Percentiles rank a stretch among this genome's conserved stretches.
Conservation (phyloP, 2,888 invertebrate species). For the Torymus auratus region DNA sequence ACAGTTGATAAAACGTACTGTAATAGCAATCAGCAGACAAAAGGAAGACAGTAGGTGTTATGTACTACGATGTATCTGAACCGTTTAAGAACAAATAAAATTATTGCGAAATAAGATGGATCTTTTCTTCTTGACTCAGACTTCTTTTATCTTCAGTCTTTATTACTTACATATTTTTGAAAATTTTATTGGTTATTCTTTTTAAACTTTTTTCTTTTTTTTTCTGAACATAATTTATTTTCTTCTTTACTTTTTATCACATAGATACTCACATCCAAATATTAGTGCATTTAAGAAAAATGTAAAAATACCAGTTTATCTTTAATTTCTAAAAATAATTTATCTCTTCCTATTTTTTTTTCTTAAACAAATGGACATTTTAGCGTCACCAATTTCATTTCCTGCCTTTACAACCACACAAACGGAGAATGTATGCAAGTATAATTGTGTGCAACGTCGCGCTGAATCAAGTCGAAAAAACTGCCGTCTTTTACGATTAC, state of each 20-base stretch:
- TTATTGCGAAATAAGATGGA: slow-evolving; percentile 66
- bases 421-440: too few species aligned
- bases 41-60: slow-evolving; percentile 67
- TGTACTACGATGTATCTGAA: slow-evolving; percentile 73
- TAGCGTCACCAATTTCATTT: too few species aligned
- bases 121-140: background rate
- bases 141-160: background rate
- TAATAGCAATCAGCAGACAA: slow-evolving; percentile 48
- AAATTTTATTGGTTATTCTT: background rate
- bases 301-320: too few species aligned
- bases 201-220: background rate
- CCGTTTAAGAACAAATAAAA: slow-evolving; percentile 71
- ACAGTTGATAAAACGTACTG: slow-evolving; percentile 63
- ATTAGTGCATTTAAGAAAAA: too few species aligned
- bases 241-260: background rate
- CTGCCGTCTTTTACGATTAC: too few species aligned
- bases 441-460: too few species aligned
- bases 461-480: too few species aligned
- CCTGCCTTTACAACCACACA: too few species aligned
- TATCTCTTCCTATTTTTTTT: too few species aligned
- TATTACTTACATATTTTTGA: background rate
- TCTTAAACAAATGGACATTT: too few species aligned
- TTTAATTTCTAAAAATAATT: too few species aligned
- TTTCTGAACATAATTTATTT: background rate
- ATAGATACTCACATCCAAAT: background rate